Conservation (phyloP, 2,888 invertebrate genomes). For the Cetonia aurata region DNA sequence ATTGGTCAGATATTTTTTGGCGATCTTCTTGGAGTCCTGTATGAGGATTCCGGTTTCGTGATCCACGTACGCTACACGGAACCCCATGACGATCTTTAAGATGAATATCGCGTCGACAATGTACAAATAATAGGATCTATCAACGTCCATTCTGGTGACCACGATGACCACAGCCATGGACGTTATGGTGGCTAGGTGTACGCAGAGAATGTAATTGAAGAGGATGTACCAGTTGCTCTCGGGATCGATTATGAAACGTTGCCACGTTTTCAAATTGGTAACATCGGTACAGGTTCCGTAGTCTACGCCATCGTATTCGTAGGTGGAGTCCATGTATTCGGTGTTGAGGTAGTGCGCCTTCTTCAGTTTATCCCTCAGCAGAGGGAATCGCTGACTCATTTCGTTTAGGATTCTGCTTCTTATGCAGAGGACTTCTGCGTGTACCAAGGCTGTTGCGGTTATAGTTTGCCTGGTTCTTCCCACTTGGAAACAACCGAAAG, state of each 20-base stretch:
- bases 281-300: neutral
- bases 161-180: constrained; percentile 36
- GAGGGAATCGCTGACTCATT: constrained; percentile 23
- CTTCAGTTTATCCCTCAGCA: constrained; percentile 23
- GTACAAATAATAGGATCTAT: constrained; percentile 22
- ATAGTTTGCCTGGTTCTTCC: constrained; percentile 45
- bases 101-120: constrained; percentile 39
- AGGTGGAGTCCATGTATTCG: constrained; percentile 27
- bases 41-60: constrained; percentile 42
- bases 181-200: constrained; percentile 27
- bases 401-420: constrained; percentile 23
- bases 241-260: constrained; percentile 38
- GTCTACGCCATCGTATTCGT: neutral
- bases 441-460: constrained; percentile 46
- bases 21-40: constrained; percentile 19
- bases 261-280: constrained; percentile 15
- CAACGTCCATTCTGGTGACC: constrained; percentile 5
- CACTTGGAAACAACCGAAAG: constrained; percentile 31
- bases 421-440: constrained; percentile 45
- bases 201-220: constrained; percentile 33
- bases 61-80: constrained; percentile 34
- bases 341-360: constrained; percentile 31
- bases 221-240: constrained; percentile 12
- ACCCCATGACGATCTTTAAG: constrained; percentile 27
- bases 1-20: constrained; percentile 30